Base-by-base conservation (phyloP, 92 coral and sea anemone species). In the Montipora capitata region DNA sequence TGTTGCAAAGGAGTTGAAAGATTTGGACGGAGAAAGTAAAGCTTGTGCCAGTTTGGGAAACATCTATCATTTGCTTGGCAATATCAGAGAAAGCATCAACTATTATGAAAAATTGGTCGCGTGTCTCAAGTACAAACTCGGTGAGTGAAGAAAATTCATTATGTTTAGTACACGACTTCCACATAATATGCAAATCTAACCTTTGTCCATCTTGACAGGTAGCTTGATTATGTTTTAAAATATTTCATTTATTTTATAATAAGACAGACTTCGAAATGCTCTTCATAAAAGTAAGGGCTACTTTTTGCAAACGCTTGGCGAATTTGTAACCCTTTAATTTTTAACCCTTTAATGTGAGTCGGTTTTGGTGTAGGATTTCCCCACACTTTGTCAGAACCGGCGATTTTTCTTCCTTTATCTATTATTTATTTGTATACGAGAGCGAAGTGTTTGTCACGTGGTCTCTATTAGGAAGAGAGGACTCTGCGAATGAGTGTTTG, bases 41-140 rank as follows among this genome's bases (percentile, higher is more conserved):
- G 96, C 98, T 8, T 96, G 98, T 39, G 99, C 99, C 0, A 96
- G 98, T 38, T 83, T 98, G 57, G 99, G 98, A 10, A 98, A 98
- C 57, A 95, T 96, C 5, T 92, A 92, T 69, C 99, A 98, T 82
- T 83, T 98, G 11, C 92, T 95, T 18, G 99, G 99, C 3, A 92
- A 98, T 59, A 91, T 98, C 78, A 79, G 99, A 48, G 98, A 98
- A 51, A 98, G 99, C 75, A 98, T 98, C 5, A 91, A 90, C 39
- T 98, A 92, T 71, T 98, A 96, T 76, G 99, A 98, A 87, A 89
- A 96, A 81, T 92, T 98, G 40, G 98, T 94, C 2, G 96, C 98
- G 3, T 96, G 99, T 77, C 87, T 98, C 39, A 98, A 98, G 59
- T 93, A 95, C 75, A 98, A 91, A 91, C 86, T 94, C 14, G 99